Evolutionary conservation across 2,113 vertebrate genomes (phyloP).

Genomic region (Panthera uncia): DNA sequence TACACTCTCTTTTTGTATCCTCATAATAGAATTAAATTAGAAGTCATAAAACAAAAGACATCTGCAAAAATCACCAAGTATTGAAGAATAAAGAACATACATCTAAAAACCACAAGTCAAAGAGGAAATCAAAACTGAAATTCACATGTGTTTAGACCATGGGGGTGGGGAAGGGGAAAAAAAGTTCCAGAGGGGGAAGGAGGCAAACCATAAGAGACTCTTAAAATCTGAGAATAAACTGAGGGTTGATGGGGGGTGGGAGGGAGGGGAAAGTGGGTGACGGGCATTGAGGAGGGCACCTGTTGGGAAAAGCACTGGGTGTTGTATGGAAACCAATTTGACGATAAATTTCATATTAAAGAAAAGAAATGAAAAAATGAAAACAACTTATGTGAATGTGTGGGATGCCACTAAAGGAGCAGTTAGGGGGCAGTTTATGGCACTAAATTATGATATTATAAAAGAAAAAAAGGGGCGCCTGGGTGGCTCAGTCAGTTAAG

Average conservation of each 20-base stretch:
- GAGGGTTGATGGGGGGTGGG: no score
- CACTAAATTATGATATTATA: neutral
- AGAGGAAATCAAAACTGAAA: neutral
- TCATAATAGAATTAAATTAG: neutral
- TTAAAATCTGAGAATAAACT: no score
- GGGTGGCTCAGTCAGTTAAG: no score
- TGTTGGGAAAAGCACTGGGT: no score
- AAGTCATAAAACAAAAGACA: neutral
- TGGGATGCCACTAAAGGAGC: neutral
- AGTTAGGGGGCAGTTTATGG: neutral
- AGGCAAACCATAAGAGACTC: no score
- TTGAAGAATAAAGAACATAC: neutral
- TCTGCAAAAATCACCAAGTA: neutral
- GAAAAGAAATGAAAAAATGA: neutral
- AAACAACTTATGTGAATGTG: neutral
- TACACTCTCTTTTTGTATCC: neutral
- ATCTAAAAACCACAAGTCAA: neutral
- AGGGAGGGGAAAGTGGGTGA: no score
- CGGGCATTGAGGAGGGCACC: no score
- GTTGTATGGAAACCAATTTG: no score
- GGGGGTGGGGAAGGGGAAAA: no score
- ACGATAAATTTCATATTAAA: no score
- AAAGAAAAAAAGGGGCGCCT: neutral
- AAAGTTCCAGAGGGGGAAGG: no score
- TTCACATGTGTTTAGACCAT: neutral